Base-by-base conservation (phyloP, 2,888 invertebrate genomes). In the Stramonita haemastoma region DNA sequence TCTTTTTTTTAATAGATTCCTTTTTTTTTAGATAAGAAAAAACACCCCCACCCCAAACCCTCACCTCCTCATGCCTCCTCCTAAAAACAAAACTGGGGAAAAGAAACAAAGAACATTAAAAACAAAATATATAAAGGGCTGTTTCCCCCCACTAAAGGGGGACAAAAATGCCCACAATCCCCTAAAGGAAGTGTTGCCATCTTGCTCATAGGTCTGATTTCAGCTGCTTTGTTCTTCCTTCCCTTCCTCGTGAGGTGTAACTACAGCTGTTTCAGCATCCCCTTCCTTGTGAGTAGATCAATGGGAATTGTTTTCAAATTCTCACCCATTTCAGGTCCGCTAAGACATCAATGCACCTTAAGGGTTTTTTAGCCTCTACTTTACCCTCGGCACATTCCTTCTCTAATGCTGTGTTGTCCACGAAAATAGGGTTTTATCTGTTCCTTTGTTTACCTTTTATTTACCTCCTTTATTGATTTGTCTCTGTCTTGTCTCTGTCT, bases 401-500 rank as follows among this genome's bases (percentile, higher is more conserved):
- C 73, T n/a, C n/a, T 26, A 26, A n/a, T 73, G 73, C n/a, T n/a
- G n/a, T 26, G 22, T n/a, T 73, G 73, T n/a, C n/a, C n/a, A 5
- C 4, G 73, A 26, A 11, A 13, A n/a, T 73, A 26, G 5, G 19
- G 22, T n/a, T 73, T n/a, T 73, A 22, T 73, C 73, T 73, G 46
- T 46, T 46, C 46, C 8, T 46, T 46, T 46, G 8, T 46, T 46
- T 46, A 46, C 8, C 46, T 46, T 46, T 46, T 46, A 46, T 46
- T 46, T 46, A 46, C 46, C 4, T 46, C 8, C 8, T 46, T 46
- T 46, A 46, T n/a, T n/a, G 26, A 26, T 15, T 34, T 79, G 34
- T 79, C 79, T 79, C 79, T 79, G 34, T 79, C 79, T 79, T 32
- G 29, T 79, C 79, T 79, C 79, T 79, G 34, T 79, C 79, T 79